Evolutionary conservation across 2,113 vertebrate species (phyloP), one percentile per base, ranked within the genome.

Genomic region (Onychorhynchus coronatus): DNA sequence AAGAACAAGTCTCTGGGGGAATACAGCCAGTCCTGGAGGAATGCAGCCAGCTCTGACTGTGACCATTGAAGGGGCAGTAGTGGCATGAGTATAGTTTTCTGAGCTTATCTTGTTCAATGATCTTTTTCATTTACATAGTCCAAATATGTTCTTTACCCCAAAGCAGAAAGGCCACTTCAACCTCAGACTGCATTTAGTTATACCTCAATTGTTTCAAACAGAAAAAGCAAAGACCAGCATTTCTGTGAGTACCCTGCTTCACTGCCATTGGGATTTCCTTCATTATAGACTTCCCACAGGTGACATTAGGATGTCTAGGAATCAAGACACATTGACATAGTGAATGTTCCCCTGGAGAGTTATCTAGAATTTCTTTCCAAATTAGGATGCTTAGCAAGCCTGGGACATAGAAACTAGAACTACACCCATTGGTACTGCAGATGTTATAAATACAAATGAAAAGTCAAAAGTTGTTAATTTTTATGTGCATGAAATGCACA

Each of bases 401-500:
- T 81, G 77, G 61, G 66, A 89, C 44, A 91, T 66, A 82, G 56
- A 84, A 91, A 41, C 39, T 35, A 73, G 83, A 94, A 94, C 83
- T 95, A 92, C 37, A 92, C 91, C 65, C 95, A 10, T 65, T 58
- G 88, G 80, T 91, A 95, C 89, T 97, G 96, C 96, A 91, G 96
- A 94, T 96, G 93, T 91, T 96, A 92, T 95, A 97, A 97, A 97
- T 97, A 96, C 80, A 94, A 96, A 95, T 73, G 91, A 83, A 16
- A 78, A 96, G 96, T 91, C 93, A 95, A 91, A 97, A 91, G 92
- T 11, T 89, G 93, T 94, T 96, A 95, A 97, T 96, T 97, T 95
- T 96, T 95, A 93, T 93, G 73, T 82, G 91, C 70, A 89, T 94
- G 89, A 95, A 95, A 95, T 79, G 80, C 75, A 81, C 90, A 90